phyloP scores from a whole-genome alignment of 30 jellyfish, hydroid and myxozoan species.

The Pseudorhiza aurosa region DNA sequence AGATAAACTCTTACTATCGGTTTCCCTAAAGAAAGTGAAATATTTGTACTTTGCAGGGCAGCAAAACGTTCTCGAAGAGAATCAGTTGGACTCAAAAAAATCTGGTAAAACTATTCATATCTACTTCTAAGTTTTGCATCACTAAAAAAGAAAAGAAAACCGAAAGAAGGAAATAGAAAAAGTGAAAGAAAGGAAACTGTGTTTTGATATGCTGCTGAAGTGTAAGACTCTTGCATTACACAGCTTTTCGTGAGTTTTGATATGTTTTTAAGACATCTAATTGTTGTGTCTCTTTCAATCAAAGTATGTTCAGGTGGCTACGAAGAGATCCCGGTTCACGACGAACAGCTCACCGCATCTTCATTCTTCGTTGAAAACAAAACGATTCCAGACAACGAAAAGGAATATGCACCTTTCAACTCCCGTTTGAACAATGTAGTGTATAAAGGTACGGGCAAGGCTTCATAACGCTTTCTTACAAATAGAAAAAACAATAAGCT shows the following conservation, averaged over 20 bases:
- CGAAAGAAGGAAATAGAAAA: no score
- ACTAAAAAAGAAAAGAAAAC: no score
- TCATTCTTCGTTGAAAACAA: constrained; percentile 68
- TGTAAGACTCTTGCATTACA: no score
- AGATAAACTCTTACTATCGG: no score
- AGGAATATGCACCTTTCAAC: constrained; percentile 74
- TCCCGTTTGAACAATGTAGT: constrained; percentile 74
- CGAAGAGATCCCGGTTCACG: constrained; percentile 77
- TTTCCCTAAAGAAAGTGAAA: neutral
- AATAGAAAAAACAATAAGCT: no score
- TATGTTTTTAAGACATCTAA: neutral
- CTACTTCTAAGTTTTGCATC: no score
- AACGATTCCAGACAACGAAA: constrained; percentile 47
- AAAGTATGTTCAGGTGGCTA: constrained; percentile 84
- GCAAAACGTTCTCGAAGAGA: constrained; percentile 74
- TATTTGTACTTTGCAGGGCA: neutral
- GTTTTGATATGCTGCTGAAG: no score
- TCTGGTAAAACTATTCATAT: constrained; percentile 54
- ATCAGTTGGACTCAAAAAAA: constrained; percentile 28
- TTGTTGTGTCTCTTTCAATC: neutral
- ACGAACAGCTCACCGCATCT: constrained; percentile 81
- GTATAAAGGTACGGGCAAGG: constrained; percentile 89
- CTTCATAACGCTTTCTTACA: no score
- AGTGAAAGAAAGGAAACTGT: no score
- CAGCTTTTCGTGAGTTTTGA: no score